Percentiles rank a stretch among this genome's conserved stretches.
These are phyloP conservation scores for Orycteropus afer DNA, from an alignment of 2,113 vertebrate genomes.

Conservation along the genomic window DNA sequence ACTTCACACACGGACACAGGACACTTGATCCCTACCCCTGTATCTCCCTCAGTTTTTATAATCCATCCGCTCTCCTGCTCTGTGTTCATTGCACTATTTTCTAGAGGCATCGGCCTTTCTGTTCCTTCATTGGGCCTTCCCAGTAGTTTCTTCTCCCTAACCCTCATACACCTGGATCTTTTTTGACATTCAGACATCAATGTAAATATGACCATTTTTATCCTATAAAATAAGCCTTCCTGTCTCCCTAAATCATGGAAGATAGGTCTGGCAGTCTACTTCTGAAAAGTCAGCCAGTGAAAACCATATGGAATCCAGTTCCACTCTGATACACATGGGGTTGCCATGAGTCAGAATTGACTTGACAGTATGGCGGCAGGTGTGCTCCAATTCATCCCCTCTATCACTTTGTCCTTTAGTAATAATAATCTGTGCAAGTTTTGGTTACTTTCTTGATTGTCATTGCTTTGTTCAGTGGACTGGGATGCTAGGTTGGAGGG, in stretches of 20 bases:
- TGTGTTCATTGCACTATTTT: neutral
- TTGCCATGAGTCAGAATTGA: too few relatives aligned
- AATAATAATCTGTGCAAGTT: neutral
- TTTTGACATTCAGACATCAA: neutral
- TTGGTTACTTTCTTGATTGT: neutral
- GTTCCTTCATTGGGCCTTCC: neutral
- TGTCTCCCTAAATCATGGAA: too few relatives aligned
- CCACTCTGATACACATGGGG: too few relatives aligned
- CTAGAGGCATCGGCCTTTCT: neutral
- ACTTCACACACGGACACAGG: neutral
- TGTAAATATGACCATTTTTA: neutral
- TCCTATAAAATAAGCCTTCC: neutral
- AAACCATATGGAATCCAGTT: too few relatives aligned
- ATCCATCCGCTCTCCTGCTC: neutral
- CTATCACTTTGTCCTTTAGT: neutral
- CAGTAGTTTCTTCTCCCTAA: neutral
- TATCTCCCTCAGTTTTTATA: neutral
- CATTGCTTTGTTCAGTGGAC: slow-evolving; percentile 2
- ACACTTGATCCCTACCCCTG: neutral
- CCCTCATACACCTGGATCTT: neutral
- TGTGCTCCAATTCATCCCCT: neutral
- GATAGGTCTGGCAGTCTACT: too few relatives aligned
- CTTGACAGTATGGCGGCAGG: too few relatives aligned
- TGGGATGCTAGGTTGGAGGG: neutral
- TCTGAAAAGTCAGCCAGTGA: too few relatives aligned